phyloP scores from a whole-genome alignment of 2,797 vertebrate species.

The Melanotaenia trifasciata region DNA sequence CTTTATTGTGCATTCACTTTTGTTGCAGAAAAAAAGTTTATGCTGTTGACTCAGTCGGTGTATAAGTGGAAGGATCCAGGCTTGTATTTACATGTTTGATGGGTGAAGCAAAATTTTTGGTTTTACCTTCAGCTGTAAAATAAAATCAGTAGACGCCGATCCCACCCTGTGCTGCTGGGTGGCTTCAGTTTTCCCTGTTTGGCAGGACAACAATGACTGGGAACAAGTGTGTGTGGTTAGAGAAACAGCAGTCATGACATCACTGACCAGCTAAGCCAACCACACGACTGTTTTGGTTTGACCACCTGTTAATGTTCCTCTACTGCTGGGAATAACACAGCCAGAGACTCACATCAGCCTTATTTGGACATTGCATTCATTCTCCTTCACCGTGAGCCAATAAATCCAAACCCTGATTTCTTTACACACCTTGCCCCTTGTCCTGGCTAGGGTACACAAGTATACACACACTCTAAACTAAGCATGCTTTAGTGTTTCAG shows the following conservation, averaged over 20 bases:
- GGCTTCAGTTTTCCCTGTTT: slow-evolving; percentile 16
- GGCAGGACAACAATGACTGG: slow-evolving; percentile 19
- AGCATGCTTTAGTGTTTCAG: neutral
- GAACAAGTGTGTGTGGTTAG: slow-evolving; percentile 25
- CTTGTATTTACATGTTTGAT: neutral
- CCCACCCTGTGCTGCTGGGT: neutral
- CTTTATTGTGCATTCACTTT: neutral
- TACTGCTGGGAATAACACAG: slow-evolving; percentile 37
- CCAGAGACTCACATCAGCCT: slow-evolving; percentile 7
- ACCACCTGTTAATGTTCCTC: slow-evolving; percentile 72
- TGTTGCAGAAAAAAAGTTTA: neutral
- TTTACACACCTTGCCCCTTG: neutral
- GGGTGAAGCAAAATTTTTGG: neutral
- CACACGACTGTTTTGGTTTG: slow-evolving; percentile 64
- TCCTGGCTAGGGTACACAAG: neutral
- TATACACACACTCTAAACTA: neutral
- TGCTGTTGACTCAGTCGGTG: neutral
- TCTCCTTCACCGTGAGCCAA: neutral
- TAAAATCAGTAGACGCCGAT: slow-evolving; percentile 5
- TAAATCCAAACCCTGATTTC: neutral
- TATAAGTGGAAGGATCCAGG: neutral
- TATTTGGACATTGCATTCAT: neutral
- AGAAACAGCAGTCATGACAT: slow-evolving; percentile 62
- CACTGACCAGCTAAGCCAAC: slow-evolving; percentile 59
- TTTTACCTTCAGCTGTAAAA: slow-evolving; percentile 1